Conservation (phyloP, 2,888 invertebrate genomes). For the Cryptocephalus primarius region DNA sequence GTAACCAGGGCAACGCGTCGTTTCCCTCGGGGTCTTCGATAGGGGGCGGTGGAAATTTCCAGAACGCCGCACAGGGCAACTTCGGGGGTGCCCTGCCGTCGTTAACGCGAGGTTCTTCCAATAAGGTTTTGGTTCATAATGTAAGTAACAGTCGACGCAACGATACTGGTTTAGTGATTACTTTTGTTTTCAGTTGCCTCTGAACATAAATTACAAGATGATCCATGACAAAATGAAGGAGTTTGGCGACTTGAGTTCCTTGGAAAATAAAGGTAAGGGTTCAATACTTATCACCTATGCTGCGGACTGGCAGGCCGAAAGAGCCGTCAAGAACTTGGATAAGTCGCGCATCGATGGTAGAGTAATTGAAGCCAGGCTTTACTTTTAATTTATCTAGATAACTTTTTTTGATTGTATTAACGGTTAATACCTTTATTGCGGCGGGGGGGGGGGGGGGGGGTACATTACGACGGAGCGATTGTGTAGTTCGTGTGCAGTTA, state of each 20-base stretch:
- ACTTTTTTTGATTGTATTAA: no score
- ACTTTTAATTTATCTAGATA: constrained; percentile 34
- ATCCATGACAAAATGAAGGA: constrained; percentile 85
- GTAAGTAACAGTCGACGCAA: neutral
- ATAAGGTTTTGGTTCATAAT: constrained; percentile 1
- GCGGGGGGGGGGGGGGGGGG: no score
- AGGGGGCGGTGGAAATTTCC: constrained; percentile 8
- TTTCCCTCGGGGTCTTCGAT: constrained; percentile 8
- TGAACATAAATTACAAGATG: constrained; percentile 86
- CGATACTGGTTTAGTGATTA: neutral
- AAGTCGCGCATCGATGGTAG: constrained; percentile 82
- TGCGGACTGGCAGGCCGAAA: constrained; percentile 79
- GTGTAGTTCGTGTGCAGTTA: no score
- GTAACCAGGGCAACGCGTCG: constrained; percentile 1
- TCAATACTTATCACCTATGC: constrained; percentile 81
- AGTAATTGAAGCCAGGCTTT: constrained; percentile 76
- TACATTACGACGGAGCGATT: no score
- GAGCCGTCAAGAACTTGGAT: constrained; percentile 87
- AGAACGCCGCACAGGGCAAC: constrained; percentile 4
- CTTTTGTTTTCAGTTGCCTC: constrained; percentile 58
- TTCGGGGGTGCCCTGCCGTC: neutral
- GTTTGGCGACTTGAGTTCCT: constrained; percentile 87
- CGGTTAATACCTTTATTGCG: no score
- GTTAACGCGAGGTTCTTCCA: neutral
- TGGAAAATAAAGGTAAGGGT: constrained; percentile 84